phyloP scores from a whole-genome alignment of 2,797 vertebrate genomes.

The Enteromius thamalakanensis region DNA sequence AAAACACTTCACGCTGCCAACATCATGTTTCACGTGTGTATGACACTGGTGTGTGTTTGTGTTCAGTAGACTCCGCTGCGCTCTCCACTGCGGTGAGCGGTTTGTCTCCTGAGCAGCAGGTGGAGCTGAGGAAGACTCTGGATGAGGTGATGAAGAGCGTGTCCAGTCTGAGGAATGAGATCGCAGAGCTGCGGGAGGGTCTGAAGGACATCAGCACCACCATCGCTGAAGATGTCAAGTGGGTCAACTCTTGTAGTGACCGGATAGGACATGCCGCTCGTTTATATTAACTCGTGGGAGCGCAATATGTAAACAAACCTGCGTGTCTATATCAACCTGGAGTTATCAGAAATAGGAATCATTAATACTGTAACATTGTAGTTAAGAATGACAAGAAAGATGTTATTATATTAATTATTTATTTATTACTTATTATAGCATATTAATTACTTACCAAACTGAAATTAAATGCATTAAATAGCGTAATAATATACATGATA shows the following conservation, averaged over 20 bases:
- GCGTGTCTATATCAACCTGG: not conserved
- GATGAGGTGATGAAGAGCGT: conserved; percentile 86
- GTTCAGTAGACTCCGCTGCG: conserved; percentile 59
- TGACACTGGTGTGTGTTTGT: conserved; percentile 21
- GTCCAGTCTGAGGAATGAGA: conserved; percentile 81
- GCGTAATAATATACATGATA: not conserved
- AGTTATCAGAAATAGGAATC: not conserved
- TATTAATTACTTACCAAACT: not conserved
- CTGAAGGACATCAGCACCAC: conserved; percentile 84
- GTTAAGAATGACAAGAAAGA: not conserved
- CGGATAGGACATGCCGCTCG: no score
- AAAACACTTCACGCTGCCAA: not conserved
- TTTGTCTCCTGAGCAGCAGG: conserved; percentile 75
- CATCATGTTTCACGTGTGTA: not conserved
- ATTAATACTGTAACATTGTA: not conserved
- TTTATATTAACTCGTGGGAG: no score
- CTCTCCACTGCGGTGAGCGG: conserved; percentile 69
- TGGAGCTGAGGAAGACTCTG: conserved; percentile 84
- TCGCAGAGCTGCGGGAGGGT: conserved; percentile 84
- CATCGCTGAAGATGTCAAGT: conserved; percentile 91
- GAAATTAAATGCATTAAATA: not conserved
- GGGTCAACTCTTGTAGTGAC: conserved; percentile 60
- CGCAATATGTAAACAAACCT: not conserved
- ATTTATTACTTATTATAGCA: not conserved
- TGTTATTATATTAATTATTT: no score